Evolutionary conservation across 2,797 vertebrate species (phyloP).

Genomic region (Pipistrellus nathusii): DNA sequence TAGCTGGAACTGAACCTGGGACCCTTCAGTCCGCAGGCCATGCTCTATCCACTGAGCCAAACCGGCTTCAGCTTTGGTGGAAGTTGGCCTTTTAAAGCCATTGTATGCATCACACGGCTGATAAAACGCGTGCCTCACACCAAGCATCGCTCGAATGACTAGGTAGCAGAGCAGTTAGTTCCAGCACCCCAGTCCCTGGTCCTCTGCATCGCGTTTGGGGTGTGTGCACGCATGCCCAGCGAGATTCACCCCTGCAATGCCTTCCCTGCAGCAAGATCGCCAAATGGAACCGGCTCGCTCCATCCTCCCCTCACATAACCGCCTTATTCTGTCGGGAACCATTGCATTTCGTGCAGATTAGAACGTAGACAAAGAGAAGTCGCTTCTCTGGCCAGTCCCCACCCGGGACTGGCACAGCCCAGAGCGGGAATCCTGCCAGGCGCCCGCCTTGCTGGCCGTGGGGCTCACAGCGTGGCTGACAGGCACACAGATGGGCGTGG

Average conservation of each 20-base stretch:
- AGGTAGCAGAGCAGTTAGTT: background rate
- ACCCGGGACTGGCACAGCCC: background rate
- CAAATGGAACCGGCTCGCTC: background rate
- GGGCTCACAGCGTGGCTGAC: conserved; percentile 57
- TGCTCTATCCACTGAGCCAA: too few species aligned
- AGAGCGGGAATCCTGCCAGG: conserved; percentile 43
- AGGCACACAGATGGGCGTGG: conserved; percentile 72
- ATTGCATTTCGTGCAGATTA: background rate
- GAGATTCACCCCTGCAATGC: conserved; percentile 3
- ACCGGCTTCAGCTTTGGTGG: too few species aligned
- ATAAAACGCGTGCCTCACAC: background rate
- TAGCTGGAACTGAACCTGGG: too few species aligned
- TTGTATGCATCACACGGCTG: background rate
- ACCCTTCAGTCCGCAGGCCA: too few species aligned
- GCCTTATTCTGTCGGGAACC: background rate
- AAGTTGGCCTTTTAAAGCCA: background rate
- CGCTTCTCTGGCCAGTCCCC: background rate
- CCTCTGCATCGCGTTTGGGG: background rate
- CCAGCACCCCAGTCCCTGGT: background rate
- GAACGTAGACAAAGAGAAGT: conserved; percentile 29
- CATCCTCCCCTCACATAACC: background rate
- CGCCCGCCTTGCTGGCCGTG: conserved; percentile 45
- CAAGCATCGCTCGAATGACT: background rate
- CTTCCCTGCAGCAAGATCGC: background rate
- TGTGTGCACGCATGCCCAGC: too few species aligned